Evolutionary conservation across 2,113 vertebrate species (phyloP).

Genomic region (Okapia johnstoni): DNA sequence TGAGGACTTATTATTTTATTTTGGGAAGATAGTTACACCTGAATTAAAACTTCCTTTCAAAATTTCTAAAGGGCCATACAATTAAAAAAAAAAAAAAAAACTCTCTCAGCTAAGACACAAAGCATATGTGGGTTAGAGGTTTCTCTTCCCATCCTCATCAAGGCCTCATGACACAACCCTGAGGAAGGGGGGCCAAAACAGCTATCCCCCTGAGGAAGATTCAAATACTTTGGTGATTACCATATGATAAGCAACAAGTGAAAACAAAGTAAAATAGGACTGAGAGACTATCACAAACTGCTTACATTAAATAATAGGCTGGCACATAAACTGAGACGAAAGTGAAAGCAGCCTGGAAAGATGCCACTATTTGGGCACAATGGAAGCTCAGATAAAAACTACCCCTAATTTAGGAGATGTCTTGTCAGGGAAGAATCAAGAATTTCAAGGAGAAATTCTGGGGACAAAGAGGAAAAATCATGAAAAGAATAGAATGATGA

Average conservation of each 20-base stretch:
- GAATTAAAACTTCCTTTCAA: slow-evolving; percentile 5
- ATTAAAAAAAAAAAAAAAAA: neutral
- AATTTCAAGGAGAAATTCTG: neutral
- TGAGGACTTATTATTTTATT: neutral
- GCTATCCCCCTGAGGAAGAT: neutral
- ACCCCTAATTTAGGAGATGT: neutral
- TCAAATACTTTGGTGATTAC: neutral
- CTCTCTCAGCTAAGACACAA: neutral
- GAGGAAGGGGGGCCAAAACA: neutral
- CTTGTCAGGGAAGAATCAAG: neutral
- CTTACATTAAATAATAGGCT: neutral
- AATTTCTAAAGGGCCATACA: neutral
- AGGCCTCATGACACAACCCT: neutral
- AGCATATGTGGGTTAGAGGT: neutral
- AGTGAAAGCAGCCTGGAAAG: neutral
- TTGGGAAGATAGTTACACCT: neutral
- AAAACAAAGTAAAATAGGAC: neutral
- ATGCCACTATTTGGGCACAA: neutral
- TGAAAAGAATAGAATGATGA: neutral
- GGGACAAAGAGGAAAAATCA: neutral
- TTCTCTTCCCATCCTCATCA: neutral
- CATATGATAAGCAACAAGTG: neutral
- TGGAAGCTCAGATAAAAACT: neutral
- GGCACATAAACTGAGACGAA: neutral
- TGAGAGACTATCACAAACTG: neutral